Evolutionary conservation across 2,113 vertebrate genomes (phyloP).

Genomic region (Uria aalge): DNA sequence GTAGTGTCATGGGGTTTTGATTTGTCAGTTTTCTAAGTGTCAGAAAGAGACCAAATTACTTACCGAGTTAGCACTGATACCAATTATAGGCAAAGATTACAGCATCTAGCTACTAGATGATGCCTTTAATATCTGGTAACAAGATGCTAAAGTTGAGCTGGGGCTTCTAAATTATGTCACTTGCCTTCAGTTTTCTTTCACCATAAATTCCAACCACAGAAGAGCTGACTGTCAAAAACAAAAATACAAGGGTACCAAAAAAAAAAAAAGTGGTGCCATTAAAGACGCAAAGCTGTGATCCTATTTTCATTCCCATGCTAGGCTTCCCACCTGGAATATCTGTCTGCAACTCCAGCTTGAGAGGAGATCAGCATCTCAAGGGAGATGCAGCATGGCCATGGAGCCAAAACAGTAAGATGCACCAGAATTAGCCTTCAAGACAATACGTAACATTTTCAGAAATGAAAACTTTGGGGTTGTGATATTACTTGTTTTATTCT

Average conservation of each 20-base stretch:
- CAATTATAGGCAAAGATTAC: not conserved
- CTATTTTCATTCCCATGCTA: not conserved
- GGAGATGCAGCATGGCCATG: not conserved
- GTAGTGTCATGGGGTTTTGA: not conserved
- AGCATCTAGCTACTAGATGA: not conserved
- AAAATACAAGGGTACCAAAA: not conserved
- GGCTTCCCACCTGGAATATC: not conserved
- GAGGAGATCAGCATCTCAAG: not conserved
- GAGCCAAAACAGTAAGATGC: not conserved
- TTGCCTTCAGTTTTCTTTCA: not conserved
- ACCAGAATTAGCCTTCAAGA: not conserved
- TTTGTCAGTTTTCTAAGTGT: not conserved
- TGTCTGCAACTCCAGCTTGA: not conserved
- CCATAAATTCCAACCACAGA: not conserved
- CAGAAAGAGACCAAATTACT: not conserved
- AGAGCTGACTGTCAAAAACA: not conserved
- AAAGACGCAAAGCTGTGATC: not conserved
- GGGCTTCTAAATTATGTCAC: not conserved
- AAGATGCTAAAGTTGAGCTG: not conserved
- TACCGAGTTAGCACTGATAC: not conserved
- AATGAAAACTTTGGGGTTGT: not conserved
- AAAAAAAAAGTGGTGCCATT: not conserved
- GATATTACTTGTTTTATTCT: not conserved
- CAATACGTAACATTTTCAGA: not conserved
- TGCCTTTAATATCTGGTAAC: not conserved